These are phyloP conservation scores for Enteromius mattozi DNA, from an alignment of 2,797 vertebrate species.

Conservation along the genomic window DNA sequence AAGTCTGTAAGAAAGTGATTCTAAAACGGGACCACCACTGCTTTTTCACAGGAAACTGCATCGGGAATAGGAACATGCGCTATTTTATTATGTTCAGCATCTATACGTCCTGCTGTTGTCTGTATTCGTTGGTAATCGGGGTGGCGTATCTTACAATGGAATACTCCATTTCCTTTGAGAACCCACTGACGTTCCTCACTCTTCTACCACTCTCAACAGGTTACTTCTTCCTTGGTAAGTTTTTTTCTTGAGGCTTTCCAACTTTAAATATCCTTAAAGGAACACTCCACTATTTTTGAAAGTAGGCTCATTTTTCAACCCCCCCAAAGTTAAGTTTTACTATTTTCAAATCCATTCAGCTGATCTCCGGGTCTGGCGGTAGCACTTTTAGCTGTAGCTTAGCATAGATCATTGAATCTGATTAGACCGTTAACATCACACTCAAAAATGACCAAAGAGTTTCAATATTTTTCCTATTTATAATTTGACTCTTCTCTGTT, in stretches of 20 bases:
- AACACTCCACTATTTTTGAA: too few species aligned
- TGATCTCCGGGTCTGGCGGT: too few species aligned
- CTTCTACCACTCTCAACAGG: constrained; percentile 93
- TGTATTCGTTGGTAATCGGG: constrained; percentile 91
- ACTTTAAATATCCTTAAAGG: not conserved
- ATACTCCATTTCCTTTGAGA: constrained; percentile 91
- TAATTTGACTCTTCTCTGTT: too few species aligned
- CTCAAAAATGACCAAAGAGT: too few species aligned
- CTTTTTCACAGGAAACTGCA: constrained; percentile 99
- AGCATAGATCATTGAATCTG: too few species aligned
- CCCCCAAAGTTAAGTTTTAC: too few species aligned
- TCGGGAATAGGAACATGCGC: constrained; percentile 95
- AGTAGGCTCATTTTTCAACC: too few species aligned
- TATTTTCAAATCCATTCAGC: too few species aligned
- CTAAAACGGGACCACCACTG: constrained; percentile 97
- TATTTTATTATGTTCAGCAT: constrained; percentile 99
- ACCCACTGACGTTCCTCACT: constrained; percentile 92
- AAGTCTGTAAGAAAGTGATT: constrained; percentile 92
- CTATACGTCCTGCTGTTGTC: constrained; percentile 92
- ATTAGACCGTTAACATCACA: too few species aligned
- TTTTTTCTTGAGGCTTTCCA: not conserved
- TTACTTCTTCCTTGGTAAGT: constrained; percentile 96
- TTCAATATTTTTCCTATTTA: too few species aligned
- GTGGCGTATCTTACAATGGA: constrained; percentile 92
- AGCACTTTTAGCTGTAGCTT: too few species aligned